A percentile compares a stretch with the other conserved stretches of the same genome.
Conservation (phyloP, 2,797 vertebrate genomes). For the Neopelma chrysocephalum region DNA sequence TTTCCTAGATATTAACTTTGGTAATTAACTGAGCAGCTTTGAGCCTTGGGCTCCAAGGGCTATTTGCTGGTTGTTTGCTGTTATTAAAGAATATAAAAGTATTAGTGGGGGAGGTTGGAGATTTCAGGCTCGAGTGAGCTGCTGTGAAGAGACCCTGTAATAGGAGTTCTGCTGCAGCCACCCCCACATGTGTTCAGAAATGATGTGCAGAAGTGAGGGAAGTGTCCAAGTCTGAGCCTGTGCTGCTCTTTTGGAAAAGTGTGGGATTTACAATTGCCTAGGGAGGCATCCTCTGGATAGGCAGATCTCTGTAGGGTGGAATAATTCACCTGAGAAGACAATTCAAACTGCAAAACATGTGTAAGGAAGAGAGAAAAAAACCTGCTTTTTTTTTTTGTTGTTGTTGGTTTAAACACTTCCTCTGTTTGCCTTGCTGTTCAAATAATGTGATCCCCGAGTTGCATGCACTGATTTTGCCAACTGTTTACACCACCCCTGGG, state of each 20-base stretch:
- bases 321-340: background rate
- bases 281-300: background rate
- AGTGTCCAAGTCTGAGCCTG: background rate
- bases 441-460: background rate
- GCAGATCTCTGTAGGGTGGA: background rate
- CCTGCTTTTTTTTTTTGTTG: background rate
- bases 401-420: background rate
- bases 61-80: background rate
- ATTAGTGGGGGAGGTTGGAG: background rate
- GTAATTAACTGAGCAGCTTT: background rate
- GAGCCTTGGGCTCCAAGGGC: background rate
- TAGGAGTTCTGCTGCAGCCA: background rate
- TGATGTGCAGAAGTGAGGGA: background rate
- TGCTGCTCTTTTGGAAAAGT: background rate
- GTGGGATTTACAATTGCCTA: background rate
- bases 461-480: background rate
- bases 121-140: background rate
- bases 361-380: background rate
- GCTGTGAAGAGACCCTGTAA: background rate
- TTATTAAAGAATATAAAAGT: background rate
- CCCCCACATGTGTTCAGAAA: background rate
- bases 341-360: background rate
- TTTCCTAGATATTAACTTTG: background rate
- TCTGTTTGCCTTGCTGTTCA: background rate
- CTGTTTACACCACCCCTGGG: background rate